Percentiles rank a stretch among this genome's conserved stretches.
Evolutionary conservation across 2,888 invertebrate genomes (phyloP).

Genomic region (Cyaniris semiargus): DNA sequence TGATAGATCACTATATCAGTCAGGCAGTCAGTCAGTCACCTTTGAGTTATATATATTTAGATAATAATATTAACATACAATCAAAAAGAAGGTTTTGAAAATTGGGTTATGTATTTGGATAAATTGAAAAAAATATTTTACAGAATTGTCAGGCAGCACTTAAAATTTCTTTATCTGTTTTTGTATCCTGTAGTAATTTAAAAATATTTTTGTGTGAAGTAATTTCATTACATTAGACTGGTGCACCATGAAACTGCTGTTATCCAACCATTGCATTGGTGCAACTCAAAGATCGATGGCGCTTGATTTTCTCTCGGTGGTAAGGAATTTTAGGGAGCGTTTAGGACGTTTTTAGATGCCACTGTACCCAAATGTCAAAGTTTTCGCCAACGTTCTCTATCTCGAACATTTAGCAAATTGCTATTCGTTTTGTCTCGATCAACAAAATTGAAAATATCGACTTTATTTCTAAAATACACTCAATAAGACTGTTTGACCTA

Average conservation of each 20-base stretch:
- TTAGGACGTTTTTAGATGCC: neutral
- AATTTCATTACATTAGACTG: neutral
- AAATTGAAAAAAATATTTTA: too few species aligned
- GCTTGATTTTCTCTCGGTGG: neutral
- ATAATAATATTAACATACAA: too few species aligned
- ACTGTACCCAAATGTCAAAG: slow-evolving; percentile 4
- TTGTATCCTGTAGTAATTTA: too few species aligned
- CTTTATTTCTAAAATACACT: neutral
- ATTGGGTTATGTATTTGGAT: too few species aligned
- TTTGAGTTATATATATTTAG: too few species aligned
- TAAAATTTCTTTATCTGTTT: too few species aligned
- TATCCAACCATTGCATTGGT: neutral
- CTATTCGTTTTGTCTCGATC: neutral
- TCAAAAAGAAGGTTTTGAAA: too few species aligned
- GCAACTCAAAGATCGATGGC: neutral
- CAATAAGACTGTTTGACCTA: neutral
- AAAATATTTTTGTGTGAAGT: too few species aligned
- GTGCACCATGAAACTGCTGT: neutral
- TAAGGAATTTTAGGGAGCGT: neutral
- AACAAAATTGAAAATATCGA: neutral
- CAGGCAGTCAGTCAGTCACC: too few species aligned
- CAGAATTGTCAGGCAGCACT: too few species aligned
- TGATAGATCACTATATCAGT: too few species aligned
- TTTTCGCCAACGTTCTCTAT: neutral
- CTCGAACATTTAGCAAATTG: neutral